Evolutionary conservation across 2,888 invertebrate genomes (phyloP).

Genomic region (Timema podura): DNA sequence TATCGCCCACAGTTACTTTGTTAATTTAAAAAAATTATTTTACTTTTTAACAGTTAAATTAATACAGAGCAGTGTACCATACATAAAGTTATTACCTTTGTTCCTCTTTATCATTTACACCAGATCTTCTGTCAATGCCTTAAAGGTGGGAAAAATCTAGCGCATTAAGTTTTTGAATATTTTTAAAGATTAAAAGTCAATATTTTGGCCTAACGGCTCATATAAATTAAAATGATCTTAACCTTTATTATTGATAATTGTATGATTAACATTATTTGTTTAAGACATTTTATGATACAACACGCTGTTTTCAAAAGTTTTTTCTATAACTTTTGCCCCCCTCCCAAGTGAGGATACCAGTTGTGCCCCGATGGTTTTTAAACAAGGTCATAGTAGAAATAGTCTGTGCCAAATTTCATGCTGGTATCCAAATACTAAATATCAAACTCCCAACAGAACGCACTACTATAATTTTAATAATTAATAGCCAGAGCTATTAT

Average conservation of each 20-base stretch:
- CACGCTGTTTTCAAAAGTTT: neutral
- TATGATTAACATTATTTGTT: neutral
- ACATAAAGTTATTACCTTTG: no score
- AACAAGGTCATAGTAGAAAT: neutral
- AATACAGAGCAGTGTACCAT: no score
- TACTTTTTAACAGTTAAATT: no score
- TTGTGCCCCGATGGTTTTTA: constrained; percentile 5
- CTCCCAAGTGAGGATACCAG: neutral
- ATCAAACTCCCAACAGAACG: neutral
- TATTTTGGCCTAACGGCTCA: neutral
- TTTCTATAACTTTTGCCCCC: neutral
- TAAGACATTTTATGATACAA: neutral
- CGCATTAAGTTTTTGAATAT: no score
- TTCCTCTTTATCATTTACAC: no score
- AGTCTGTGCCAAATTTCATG: neutral
- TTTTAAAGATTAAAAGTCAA: neutral
- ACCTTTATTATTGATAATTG: neutral
- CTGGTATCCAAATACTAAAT: constrained; percentile 3
- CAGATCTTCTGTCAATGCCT: no score
- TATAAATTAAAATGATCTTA: neutral
- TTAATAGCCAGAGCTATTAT: no score
- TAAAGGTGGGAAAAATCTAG: no score
- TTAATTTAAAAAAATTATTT: no score
- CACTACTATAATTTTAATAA: no score
- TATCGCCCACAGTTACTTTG: no score